phyloP scores from a whole-genome alignment of 2,113 vertebrate species.

The Nerophis lumbriciformis region DNA sequence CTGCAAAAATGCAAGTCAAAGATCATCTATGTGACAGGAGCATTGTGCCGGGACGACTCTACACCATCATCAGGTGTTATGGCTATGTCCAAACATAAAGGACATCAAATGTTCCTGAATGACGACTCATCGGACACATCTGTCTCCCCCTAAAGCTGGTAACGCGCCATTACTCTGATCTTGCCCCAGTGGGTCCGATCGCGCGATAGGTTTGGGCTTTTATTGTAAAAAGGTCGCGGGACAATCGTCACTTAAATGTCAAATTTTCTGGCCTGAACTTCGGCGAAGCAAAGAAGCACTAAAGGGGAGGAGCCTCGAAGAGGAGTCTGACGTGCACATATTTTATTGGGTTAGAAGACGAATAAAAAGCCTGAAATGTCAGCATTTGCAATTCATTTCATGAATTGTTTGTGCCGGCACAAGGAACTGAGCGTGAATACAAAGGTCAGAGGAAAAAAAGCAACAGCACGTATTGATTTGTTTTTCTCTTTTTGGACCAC shows the following conservation, averaged over 20 bases:
- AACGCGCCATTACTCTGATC: slow-evolving; percentile 21
- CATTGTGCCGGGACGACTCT: too few relatives aligned
- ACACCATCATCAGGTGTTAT: not conserved
- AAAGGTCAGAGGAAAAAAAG: slow-evolving; percentile 59
- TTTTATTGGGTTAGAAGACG: not conserved
- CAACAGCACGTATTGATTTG: slow-evolving; percentile 64
- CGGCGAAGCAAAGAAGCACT: not conserved
- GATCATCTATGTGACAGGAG: too few relatives aligned
- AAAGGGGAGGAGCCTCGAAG: too few relatives aligned
- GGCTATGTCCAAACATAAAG: slow-evolving; percentile 8
- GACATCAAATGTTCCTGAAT: not conserved
- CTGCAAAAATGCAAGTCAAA: too few relatives aligned
- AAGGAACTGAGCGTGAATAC: slow-evolving; percentile 37
- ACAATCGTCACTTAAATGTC: slow-evolving; percentile 70
- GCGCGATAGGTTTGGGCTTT: slow-evolving; percentile 22
- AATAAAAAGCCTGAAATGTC: slow-evolving; percentile 55
- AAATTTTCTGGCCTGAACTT: slow-evolving; percentile 51
- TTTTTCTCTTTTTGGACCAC: slow-evolving; percentile 40
- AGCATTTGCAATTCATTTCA: slow-evolving; percentile 57
- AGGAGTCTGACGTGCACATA: too few relatives aligned
- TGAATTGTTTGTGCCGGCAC: slow-evolving; percentile 41
- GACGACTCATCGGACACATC: slow-evolving; percentile 17
- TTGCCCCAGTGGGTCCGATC: slow-evolving; percentile 33
- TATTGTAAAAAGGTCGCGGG: slow-evolving; percentile 65
- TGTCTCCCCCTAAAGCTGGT: slow-evolving; percentile 22